Evolutionary conservation across 1,140 invertebrate genomes (phyloP).

Genomic region (Diplogasteroides magnus): DNA sequence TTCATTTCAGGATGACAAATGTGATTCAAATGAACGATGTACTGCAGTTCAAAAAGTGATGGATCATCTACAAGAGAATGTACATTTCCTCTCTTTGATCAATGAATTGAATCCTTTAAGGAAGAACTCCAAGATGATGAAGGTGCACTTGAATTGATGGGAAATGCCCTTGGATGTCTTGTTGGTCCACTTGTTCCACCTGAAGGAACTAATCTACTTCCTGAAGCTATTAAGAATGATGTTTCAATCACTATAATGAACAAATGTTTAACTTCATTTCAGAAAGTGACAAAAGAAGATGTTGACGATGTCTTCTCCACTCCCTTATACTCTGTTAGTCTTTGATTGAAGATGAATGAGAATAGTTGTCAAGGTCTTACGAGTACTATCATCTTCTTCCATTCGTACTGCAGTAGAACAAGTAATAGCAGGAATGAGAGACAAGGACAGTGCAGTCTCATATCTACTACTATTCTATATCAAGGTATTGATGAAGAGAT

Average conservation of each 20-base stretch:
- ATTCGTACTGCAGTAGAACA: conserved; percentile 1
- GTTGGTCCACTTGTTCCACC: neutral
- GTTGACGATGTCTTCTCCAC: conserved; percentile 3
- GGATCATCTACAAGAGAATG: neutral
- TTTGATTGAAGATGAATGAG: neutral
- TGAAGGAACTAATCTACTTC: neutral
- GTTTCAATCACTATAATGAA: no score
- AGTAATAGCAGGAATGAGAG: conserved; percentile 12
- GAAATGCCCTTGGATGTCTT: neutral
- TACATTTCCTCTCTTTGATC: neutral
- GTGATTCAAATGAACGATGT: neutral
- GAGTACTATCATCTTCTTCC: neutral
- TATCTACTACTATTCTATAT: conserved; percentile 14
- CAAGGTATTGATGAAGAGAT: neutral
- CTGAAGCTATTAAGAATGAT: neutral
- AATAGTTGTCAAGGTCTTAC: neutral
- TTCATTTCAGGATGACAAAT: neutral
- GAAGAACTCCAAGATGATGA: conserved; percentile 11
- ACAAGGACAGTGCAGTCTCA: conserved; percentile 11
- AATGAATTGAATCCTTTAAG: neutral
- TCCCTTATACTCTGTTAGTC: neutral
- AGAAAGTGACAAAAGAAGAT: neutral
- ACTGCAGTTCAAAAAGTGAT: neutral
- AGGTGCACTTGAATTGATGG: conserved; percentile 8
- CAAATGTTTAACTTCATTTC: no score